Evolutionary conservation across 2,113 vertebrate genomes (phyloP).

Genomic region (Cyanoderma ruficeps): DNA sequence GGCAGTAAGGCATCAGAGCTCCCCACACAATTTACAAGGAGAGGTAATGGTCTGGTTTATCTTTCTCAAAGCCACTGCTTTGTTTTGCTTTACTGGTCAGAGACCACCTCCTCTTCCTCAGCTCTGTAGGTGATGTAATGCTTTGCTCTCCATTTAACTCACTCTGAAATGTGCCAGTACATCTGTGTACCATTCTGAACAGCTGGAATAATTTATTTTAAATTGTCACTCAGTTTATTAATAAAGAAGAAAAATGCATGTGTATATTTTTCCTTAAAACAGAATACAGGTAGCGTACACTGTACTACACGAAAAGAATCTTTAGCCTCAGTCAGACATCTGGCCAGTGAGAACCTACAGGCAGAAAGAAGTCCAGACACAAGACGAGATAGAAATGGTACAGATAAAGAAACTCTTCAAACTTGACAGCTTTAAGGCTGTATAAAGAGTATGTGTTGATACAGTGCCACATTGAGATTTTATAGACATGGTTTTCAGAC

Average conservation of each 20-base stretch:
- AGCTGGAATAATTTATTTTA: constrained; percentile 44
- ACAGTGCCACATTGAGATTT: neutral
- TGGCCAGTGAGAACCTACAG: neutral
- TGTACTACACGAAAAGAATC: neutral
- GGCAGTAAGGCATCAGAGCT: neutral
- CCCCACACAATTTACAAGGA: neutral
- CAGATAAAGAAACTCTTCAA: constrained; percentile 41
- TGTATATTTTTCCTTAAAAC: neutral
- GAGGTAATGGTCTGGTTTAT: neutral
- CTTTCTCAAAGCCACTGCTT: neutral
- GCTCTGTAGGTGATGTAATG: neutral
- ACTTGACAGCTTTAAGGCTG: neutral
- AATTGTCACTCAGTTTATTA: constrained; percentile 42
- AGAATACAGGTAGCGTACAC: neutral
- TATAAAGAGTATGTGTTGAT: neutral
- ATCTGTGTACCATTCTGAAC: constrained; percentile 1
- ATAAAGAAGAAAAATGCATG: constrained; percentile 23
- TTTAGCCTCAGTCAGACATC: neutral
- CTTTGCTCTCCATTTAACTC: neutral
- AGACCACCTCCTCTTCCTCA: neutral
- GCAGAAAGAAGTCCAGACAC: neutral
- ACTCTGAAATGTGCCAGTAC: neutral
- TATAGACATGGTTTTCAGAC: neutral
- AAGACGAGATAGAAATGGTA: neutral
- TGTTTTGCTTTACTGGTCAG: neutral